A percentile compares a stretch with the other conserved stretches of the same genome.
Conservation (phyloP, 1,140 invertebrate species). For the Pachypeltis micranthus region DNA sequence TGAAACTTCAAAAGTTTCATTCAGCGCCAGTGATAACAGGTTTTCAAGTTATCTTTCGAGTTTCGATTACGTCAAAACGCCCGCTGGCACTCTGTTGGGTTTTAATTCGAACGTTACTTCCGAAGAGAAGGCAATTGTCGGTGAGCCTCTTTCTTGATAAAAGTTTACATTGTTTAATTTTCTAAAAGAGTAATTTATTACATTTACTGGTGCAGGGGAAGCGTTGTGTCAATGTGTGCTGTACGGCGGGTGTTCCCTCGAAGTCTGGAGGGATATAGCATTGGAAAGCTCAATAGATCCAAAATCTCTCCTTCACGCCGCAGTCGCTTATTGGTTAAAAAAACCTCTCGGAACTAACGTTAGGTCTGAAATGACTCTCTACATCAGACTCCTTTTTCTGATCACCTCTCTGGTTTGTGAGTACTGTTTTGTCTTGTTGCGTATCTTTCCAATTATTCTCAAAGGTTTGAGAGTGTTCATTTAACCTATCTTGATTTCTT, state of each 20-base stretch:
- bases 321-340: conserved; percentile 53
- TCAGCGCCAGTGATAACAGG: conserved; percentile 63
- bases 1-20: conserved; percentile 71
- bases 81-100: neutral
- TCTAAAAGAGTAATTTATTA: neutral
- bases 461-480: too few species aligned
- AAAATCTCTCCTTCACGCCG: conserved; percentile 46
- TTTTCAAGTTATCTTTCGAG: conserved; percentile 66
- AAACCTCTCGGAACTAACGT: conserved; percentile 34
- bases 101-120: neutral
- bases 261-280: conserved; percentile 39
- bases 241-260: conserved; percentile 37
- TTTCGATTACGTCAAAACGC: conserved; percentile 45
- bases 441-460: too few species aligned
- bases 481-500: too few species aligned
- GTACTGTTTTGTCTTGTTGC: conserved; percentile 14
- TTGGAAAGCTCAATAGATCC: conserved; percentile 42
- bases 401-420: conserved; percentile 37
- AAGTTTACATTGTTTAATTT: conserved; percentile 29
- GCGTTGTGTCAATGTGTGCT: conserved; percentile 49
- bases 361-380: conserved; percentile 37
- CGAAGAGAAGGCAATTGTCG: conserved; percentile 7
- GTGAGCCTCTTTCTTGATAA: conserved; percentile 8
- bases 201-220: conserved; percentile 37
- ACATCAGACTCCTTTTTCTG: conserved; percentile 37